Conservation (phyloP, 2,888 invertebrate species). For the Catocala sponsa region DNA sequence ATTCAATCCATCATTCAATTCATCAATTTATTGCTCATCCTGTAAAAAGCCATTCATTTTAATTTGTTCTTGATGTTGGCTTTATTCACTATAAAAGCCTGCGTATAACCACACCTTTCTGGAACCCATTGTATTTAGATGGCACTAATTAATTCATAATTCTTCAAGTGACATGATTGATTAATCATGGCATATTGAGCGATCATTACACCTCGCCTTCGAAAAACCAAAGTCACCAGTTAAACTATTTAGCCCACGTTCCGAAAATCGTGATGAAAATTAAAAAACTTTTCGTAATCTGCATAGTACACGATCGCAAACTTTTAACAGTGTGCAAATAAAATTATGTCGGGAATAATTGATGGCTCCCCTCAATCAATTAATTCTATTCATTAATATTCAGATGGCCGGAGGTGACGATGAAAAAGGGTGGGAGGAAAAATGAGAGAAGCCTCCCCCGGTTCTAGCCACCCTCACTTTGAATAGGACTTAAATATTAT, state of each 20-base stretch:
- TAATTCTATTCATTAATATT: slow-evolving; percentile 64
- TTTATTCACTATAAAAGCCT: too few species aligned
- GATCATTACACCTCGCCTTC: neutral
- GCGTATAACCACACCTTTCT: too few species aligned
- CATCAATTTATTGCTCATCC: too few species aligned
- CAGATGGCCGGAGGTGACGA: slow-evolving; percentile 54
- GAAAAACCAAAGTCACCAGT: slow-evolving; percentile 6
- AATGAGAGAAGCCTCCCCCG: slow-evolving; percentile 29
- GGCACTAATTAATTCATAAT: too few species aligned
- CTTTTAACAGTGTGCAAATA: slow-evolving; percentile 56
- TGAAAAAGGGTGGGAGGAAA: slow-evolving; percentile 38
- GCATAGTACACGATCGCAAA: slow-evolving; percentile 47
- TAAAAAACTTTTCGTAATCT: slow-evolving; percentile 51
- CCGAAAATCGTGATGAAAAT: slow-evolving; percentile 39
- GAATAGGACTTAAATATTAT: slow-evolving; percentile 48
- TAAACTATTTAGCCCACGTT: slow-evolving; percentile 26
- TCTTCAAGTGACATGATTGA: neutral
- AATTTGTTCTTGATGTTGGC: too few species aligned
- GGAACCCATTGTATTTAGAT: too few species aligned
- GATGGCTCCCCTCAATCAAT: slow-evolving; percentile 65
- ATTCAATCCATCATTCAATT: too few species aligned
- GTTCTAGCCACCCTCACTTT: slow-evolving; percentile 25
- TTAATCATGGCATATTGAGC: slow-evolving; percentile 4
- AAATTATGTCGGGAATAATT: slow-evolving; percentile 64
- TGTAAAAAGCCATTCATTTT: too few species aligned